Base-by-base conservation (phyloP, 2,888 invertebrate genomes). In the Cheilosia scutellata region DNA sequence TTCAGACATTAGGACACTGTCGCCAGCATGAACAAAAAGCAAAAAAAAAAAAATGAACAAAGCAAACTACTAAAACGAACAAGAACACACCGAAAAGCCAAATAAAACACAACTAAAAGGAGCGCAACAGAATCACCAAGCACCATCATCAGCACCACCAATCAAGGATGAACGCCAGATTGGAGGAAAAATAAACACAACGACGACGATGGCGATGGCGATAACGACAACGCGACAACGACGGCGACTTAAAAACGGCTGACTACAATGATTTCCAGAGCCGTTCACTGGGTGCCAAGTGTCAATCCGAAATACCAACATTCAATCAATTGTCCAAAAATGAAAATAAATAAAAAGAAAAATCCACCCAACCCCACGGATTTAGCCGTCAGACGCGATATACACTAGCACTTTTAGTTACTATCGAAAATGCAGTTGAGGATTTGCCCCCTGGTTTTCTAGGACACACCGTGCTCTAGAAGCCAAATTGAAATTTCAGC, bases 401-500 rank as follows among this genome's bases (percentile, higher is more conserved):
- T 25, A 33, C 7, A 49, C 72, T 13, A 68, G 62, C 63, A 70
- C 70, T 82, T 77, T 82, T 82, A 82, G 76, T 82, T 77, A 82
- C 82, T 71, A 71, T 71, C 66, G 72, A 57, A 77, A 77, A 72
- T 82, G 86, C 80, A 80, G 58, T 75, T 76, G 62, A 68, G 80
- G 80, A 86, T 86, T 86, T 74, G 62, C 80, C 71, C 66, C 60
- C 42, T 66, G 71, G 47, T 77, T 87, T 87, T 87, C 86, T 87
- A 74, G 87, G 87, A 77, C 82, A 87, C 60, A 11, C 27, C 55
- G 66, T 86, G 80, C 63, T 86, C 86, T 66, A 82, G 57, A 87
- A 82, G 87, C 82, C 77, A 87, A 87, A 87, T 87, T 87, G 87
- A 87, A 87, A 87, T 87, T 87, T 82, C 87, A 82, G 87, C 87